Percentiles rank a stretch among this genome's conserved stretches.
Conservation (phyloP, 2,888 invertebrate species). For the Volucella inanis region DNA sequence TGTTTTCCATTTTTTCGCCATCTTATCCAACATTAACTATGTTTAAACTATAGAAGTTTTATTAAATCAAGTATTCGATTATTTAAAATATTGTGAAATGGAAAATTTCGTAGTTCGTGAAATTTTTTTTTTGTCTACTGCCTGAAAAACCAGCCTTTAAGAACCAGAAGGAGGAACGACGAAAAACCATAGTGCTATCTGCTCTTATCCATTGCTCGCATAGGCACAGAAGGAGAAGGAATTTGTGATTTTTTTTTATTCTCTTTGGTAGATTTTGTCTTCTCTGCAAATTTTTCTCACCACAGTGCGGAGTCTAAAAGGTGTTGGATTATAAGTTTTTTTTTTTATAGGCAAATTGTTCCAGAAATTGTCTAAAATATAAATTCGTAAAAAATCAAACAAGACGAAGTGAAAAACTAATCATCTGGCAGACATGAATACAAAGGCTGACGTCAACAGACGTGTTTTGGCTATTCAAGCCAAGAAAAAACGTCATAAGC, state of each 20-base stretch:
- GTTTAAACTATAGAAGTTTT: slow-evolving; percentile 52
- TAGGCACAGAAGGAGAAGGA: slow-evolving; percentile 57
- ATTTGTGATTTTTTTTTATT: slow-evolving; percentile 51
- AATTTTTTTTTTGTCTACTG: slow-evolving; percentile 53
- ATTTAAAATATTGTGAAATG: slow-evolving; percentile 59
- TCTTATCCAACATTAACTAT: slow-evolving; percentile 58
- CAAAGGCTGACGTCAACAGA: slow-evolving; percentile 95
- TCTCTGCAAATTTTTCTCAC: slow-evolving; percentile 70
- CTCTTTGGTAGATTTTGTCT: slow-evolving; percentile 63
- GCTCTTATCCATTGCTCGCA: slow-evolving; percentile 46
- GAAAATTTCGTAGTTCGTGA: slow-evolving; percentile 66
- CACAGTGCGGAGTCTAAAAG: slow-evolving; percentile 64
- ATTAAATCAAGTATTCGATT: slow-evolving; percentile 64
- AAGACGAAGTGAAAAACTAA: slow-evolving; percentile 51
- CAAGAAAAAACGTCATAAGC: slow-evolving; percentile 95
- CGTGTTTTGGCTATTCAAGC: slow-evolving; percentile 95
- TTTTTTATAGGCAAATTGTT: slow-evolving; percentile 45
- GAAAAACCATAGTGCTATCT: slow-evolving; percentile 54
- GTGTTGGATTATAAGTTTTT: slow-evolving; percentile 47
- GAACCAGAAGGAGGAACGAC: slow-evolving; percentile 70
- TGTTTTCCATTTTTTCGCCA: slow-evolving; percentile 64
- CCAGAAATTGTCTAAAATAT: slow-evolving; percentile 38
- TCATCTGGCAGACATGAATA: slow-evolving; percentile 86
- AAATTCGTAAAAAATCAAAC: slow-evolving; percentile 28
- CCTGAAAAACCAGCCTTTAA: slow-evolving; percentile 63